phyloP scores from a whole-genome alignment of 1,140 invertebrate species.

The Asobara japonica region DNA sequence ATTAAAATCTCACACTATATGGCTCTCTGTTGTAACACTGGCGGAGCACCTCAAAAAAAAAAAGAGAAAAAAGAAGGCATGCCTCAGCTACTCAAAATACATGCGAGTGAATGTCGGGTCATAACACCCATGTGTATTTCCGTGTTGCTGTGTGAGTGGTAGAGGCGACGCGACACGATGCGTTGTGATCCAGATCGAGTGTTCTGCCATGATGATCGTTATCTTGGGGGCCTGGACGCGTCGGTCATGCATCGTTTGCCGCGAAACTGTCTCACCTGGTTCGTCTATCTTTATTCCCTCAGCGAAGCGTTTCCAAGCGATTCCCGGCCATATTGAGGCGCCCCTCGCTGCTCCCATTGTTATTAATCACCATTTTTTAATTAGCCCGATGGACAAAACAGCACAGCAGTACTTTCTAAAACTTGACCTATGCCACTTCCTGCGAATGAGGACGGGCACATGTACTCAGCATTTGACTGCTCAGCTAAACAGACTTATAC shows the following conservation, averaged over 20 bases:
- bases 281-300: conserved; percentile 33
- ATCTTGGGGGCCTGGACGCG: conserved; percentile 48
- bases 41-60: conserved; percentile 32
- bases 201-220: conserved; percentile 48
- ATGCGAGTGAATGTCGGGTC: not conserved
- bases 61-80: conserved; percentile 4
- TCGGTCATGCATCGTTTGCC: conserved; percentile 51
- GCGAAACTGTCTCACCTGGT: conserved; percentile 57
- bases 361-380: not conserved
- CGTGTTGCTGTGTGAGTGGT: conserved; percentile 34
- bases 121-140: not conserved
- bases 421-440: not conserved
- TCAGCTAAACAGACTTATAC: too few relatives aligned
- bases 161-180: conserved; percentile 46
- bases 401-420: not conserved
- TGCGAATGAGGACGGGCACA: too few relatives aligned
- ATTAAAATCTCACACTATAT: conserved; percentile 51
- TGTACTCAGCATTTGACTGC: too few relatives aligned
- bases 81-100: conserved; percentile 12
- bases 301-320: conserved; percentile 22
- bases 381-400: not conserved
- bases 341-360: not conserved
- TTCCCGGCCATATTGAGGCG: not conserved
- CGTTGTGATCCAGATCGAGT: conserved; percentile 56
- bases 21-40: conserved; percentile 29